phyloP scores from a whole-genome alignment of 2,797 vertebrate genomes.

The Notamacropus eugenii region DNA sequence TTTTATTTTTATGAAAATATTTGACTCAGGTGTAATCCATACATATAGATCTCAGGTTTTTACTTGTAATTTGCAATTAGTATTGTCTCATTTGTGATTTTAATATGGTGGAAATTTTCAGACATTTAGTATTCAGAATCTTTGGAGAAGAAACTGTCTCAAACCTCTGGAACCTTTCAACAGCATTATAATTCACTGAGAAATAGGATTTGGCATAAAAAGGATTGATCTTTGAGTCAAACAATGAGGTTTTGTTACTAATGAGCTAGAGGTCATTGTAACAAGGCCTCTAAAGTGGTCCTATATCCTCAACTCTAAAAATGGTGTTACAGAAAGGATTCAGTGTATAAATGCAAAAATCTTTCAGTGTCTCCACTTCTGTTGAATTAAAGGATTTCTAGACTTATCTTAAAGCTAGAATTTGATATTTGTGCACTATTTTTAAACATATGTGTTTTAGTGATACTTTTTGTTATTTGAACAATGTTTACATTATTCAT shows the following conservation, averaged over 20 bases:
- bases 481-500: conserved; percentile 19
- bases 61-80: not conserved
- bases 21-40: conserved; percentile 5
- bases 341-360: not conserved
- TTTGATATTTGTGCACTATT: not conserved
- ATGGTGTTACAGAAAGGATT: not conserved
- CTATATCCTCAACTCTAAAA: not conserved
- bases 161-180: not conserved
- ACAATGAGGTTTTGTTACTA: not conserved
- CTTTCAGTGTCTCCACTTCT: not conserved
- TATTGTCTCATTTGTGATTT: not conserved
- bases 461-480: not conserved
- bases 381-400: not conserved
- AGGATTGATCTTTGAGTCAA: not conserved
- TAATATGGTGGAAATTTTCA: not conserved
- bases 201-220: not conserved
- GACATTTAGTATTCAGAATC: not conserved
- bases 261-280: not conserved
- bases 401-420: not conserved
- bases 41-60: not conserved
- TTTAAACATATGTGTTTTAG: not conserved
- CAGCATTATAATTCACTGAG: not conserved
- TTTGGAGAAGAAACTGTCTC: not conserved
- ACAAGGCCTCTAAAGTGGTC: not conserved
- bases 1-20: not conserved